These are phyloP conservation scores for Eugnorisma glareosa DNA, from an alignment of 2,888 invertebrate genomes.

Conservation along the genomic window DNA sequence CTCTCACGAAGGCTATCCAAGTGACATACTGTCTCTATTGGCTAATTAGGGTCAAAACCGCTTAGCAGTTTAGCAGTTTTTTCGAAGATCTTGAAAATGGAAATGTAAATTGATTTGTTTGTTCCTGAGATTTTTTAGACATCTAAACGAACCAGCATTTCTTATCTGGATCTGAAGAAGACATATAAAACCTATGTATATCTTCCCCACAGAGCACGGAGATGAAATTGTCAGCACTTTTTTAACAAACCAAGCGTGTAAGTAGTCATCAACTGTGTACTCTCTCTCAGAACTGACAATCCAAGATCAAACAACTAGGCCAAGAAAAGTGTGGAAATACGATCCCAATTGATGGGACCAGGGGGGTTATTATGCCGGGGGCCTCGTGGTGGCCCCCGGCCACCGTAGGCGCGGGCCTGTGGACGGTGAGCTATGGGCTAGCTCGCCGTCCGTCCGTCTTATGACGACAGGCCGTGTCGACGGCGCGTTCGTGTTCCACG, in stretches of 20 bases:
- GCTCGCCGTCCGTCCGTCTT: too few relatives aligned
- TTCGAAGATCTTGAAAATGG: constrained; percentile 24
- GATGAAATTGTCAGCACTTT: neutral
- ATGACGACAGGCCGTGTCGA: too few relatives aligned
- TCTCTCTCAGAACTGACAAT: too few relatives aligned
- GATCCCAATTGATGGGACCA: neutral
- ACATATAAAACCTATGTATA: too few relatives aligned
- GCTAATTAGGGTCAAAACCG: constrained; percentile 69
- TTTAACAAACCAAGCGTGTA: neutral
- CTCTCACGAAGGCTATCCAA: constrained; percentile 68
- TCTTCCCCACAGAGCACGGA: neutral
- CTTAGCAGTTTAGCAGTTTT: constrained; percentile 51
- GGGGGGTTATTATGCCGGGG: too few relatives aligned
- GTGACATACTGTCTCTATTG: constrained; percentile 69
- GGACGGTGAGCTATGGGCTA: too few relatives aligned
- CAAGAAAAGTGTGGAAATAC: neutral
- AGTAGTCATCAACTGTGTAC: too few relatives aligned
- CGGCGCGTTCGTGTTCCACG: too few relatives aligned
- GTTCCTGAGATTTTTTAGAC: neutral
- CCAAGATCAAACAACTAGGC: neutral
- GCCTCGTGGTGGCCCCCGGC: too few relatives aligned
- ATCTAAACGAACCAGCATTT: neutral
- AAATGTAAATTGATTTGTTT: constrained; percentile 21
- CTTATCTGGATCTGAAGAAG: neutral
- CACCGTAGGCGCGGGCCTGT: too few relatives aligned